phyloP scores from a whole-genome alignment of 2,113 vertebrate genomes.

The Siphamia tubifer region DNA sequence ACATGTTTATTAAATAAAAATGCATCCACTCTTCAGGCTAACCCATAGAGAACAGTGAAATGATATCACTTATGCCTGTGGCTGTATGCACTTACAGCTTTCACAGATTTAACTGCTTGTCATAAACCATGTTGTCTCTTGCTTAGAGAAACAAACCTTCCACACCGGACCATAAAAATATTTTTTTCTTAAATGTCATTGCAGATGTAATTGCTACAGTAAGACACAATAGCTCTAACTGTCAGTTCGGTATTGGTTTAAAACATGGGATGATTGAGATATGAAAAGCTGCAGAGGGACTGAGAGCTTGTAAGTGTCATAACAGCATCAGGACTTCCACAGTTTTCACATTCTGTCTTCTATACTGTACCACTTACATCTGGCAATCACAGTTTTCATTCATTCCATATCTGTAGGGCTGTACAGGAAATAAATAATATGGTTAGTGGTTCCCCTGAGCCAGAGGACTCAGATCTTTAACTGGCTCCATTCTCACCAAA shows the following conservation, averaged over 20 bases:
- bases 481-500: conserved; percentile 34
- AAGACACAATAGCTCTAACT: background rate
- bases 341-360: conserved; percentile 2
- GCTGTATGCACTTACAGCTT: background rate
- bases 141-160: background rate
- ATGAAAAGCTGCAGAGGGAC: background rate
- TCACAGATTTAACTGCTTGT: conserved; percentile 1
- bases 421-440: conserved; percentile 19
- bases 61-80: background rate
- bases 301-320: background rate
- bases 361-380: conserved; percentile 4
- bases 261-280: background rate
- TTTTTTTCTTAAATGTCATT: conserved; percentile 20
- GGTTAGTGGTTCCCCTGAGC: conserved; percentile 29
- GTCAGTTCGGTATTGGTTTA: conserved; percentile 5
- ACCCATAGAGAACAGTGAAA: background rate
- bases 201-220: conserved; percentile 19
- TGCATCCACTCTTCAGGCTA: background rate
- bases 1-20: background rate
- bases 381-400: conserved; percentile 6
- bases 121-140: conserved; percentile 14
- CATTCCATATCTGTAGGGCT: conserved; percentile 25
- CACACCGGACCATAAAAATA: background rate
- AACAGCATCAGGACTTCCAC: background rate
- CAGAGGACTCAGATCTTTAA: conserved; percentile 12